phyloP scores from a whole-genome alignment of 2,888 invertebrate species.

The Apoda limacodes region DNA sequence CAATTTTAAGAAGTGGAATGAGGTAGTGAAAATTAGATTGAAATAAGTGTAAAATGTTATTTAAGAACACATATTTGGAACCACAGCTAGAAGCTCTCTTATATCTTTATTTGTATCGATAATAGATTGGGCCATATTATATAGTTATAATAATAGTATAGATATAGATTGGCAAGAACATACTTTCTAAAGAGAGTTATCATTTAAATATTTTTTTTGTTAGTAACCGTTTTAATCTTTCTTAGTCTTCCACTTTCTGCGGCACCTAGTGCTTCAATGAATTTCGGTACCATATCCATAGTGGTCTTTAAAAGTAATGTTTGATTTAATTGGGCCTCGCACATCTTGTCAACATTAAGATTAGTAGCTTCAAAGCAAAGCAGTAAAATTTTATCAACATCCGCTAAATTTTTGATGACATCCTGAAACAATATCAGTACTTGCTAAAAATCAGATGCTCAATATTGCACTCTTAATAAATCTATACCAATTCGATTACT shows the following conservation, averaged over 20 bases:
- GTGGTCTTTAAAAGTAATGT: constrained; percentile 81
- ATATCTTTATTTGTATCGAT: too few species aligned
- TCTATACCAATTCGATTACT: too few species aligned
- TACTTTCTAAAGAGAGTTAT: background rate
- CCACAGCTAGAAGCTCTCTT: too few species aligned
- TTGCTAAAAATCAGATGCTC: too few species aligned
- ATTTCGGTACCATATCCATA: constrained; percentile 76
- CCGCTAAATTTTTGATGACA: constrained; percentile 74
- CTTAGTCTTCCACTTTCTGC: constrained; percentile 67
- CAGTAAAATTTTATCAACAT: constrained; percentile 83
- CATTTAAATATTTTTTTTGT: background rate
- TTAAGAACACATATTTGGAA: too few species aligned
- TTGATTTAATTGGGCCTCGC: constrained; percentile 84
- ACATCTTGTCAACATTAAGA: constrained; percentile 61
- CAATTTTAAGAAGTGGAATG: too few species aligned
- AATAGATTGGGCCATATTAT: too few species aligned
- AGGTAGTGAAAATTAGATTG: too few species aligned
- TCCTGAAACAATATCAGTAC: constrained; percentile 68
- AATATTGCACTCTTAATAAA: too few species aligned
- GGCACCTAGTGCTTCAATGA: constrained; percentile 66
- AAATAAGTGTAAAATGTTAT: too few species aligned
- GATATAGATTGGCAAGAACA: too few species aligned
- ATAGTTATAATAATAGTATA: too few species aligned
- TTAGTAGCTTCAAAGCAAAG: constrained; percentile 53
- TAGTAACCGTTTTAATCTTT: constrained; percentile 67